Percentiles rank a stretch among this genome's conserved stretches.
Conservation (phyloP, 2,888 invertebrate genomes). For the Epinotia demarniana region DNA sequence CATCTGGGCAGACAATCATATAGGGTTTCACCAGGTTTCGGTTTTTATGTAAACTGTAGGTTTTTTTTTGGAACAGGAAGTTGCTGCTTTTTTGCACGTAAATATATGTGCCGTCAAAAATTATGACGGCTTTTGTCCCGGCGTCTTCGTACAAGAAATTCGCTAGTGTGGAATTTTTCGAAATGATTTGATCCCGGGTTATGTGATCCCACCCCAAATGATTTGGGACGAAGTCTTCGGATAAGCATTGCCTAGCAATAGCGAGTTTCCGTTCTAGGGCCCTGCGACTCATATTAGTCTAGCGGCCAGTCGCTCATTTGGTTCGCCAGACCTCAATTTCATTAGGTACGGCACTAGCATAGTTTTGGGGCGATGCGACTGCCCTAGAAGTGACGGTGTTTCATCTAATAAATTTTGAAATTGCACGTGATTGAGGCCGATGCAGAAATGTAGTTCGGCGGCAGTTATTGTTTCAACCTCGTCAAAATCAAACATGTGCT, state of each 20-base stretch:
- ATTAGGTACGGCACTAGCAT: background rate
- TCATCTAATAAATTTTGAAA: no score
- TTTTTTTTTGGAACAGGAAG: background rate
- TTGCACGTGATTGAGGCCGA: no score
- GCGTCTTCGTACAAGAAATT: no score
- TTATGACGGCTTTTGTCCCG: no score
- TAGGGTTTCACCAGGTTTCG: background rate
- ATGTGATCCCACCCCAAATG: conserved; percentile 4
- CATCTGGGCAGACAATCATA: background rate
- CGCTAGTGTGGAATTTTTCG: background rate
- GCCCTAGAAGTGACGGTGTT: no score
- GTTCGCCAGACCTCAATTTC: conserved; percentile 1
- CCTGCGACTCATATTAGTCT: conserved; percentile 1
- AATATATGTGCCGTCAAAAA: background rate
- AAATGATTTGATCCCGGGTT: background rate
- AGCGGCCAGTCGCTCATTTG: background rate
- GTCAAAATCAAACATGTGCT: no score
- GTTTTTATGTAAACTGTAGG: background rate
- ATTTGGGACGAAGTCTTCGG: background rate
- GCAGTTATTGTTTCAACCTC: no score
- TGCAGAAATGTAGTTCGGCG: no score
- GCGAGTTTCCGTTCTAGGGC: background rate
- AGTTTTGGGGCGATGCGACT: background rate
- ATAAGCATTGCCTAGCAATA: background rate
- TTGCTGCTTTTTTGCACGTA: background rate